Percentiles rank a stretch among this genome's conserved stretches.
phyloP scores from a whole-genome alignment of 2,888 invertebrate genomes.

The Elegia similella region DNA sequence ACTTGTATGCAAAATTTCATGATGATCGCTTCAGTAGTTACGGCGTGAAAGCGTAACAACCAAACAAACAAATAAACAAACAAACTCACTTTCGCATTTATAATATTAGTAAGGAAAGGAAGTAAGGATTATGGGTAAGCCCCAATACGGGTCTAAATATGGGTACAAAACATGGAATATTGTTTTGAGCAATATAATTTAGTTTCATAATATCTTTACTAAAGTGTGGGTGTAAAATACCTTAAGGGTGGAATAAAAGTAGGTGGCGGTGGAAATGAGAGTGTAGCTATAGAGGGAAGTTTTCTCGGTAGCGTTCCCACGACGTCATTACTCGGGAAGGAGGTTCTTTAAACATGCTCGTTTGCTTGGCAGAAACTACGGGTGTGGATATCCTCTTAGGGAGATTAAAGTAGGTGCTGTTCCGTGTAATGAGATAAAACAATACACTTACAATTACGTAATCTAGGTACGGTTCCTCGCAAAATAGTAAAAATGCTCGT shows the following conservation, averaged over 20 bases:
- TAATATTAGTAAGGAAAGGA: too few relatives aligned
- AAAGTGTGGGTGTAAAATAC: neutral
- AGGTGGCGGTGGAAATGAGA: neutral
- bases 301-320: neutral
- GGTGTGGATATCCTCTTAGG: constrained; percentile 22
- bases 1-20: too few relatives aligned
- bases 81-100: too few relatives aligned
- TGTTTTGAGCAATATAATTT: too few relatives aligned
- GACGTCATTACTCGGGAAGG: constrained; percentile 4
- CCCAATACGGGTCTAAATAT: too few relatives aligned
- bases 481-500: too few relatives aligned
- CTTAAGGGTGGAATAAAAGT: neutral
- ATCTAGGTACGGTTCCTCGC: neutral
- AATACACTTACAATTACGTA: neutral
- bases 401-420: constrained; percentile 21
- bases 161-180: too few relatives aligned
- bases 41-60: too few relatives aligned
- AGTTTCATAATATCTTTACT: neutral
- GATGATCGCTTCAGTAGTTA: too few relatives aligned
- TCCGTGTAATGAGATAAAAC: neutral
- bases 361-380: constrained; percentile 13
- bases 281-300: neutral
- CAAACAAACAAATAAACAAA: too few relatives aligned
- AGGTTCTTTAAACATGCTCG: constrained; percentile 1
- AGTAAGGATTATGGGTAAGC: too few relatives aligned